These are phyloP conservation scores for Nomada ferruginata DNA, from an alignment of 2,888 invertebrate species.

Conservation along the genomic window DNA sequence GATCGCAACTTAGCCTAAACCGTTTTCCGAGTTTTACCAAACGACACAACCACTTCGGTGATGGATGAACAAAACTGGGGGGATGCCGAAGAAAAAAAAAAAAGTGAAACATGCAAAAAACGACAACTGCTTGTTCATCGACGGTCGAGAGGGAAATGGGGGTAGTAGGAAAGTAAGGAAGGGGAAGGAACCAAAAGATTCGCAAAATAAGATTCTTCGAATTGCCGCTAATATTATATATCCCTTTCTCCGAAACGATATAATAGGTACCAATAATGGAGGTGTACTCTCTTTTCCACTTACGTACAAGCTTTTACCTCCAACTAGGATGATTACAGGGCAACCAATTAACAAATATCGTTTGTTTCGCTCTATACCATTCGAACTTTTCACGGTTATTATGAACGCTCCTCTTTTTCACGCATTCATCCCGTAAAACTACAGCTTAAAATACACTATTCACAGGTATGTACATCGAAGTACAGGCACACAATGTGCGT, in stretches of 20 bases:
- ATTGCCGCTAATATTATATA: conserved; percentile 8
- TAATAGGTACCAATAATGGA: conserved; percentile 23
- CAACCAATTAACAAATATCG: conserved; percentile 23
- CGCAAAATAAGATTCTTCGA: conserved; percentile 25
- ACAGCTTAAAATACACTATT: conserved; percentile 80
- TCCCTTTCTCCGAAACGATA: neutral
- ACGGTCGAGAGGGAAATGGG: conserved; percentile 34
- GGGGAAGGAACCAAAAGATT: conserved; percentile 35
- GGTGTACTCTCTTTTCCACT: conserved; percentile 12
- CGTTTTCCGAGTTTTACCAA: conserved; percentile 35
- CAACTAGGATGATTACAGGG: neutral
- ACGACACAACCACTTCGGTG: conserved; percentile 54
- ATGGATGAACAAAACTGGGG: conserved; percentile 52
- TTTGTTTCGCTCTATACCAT: conserved; percentile 13
- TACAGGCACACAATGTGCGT: conserved; percentile 75
- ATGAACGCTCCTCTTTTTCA: conserved; percentile 45
- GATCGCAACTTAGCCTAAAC: conserved; percentile 36
- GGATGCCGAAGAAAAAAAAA: conserved; percentile 52
- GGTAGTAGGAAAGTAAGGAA: conserved; percentile 37
- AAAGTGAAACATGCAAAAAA: conserved; percentile 67
- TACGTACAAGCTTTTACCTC: conserved; percentile 32
- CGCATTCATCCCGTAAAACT: conserved; percentile 67
- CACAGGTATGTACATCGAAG: conserved; percentile 79
- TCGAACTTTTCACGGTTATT: conserved; percentile 13
- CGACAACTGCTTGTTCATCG: conserved; percentile 64